Evolutionary conservation across 2,113 vertebrate species (phyloP).

Genomic region (Lagenorhynchus albirostris): DNA sequence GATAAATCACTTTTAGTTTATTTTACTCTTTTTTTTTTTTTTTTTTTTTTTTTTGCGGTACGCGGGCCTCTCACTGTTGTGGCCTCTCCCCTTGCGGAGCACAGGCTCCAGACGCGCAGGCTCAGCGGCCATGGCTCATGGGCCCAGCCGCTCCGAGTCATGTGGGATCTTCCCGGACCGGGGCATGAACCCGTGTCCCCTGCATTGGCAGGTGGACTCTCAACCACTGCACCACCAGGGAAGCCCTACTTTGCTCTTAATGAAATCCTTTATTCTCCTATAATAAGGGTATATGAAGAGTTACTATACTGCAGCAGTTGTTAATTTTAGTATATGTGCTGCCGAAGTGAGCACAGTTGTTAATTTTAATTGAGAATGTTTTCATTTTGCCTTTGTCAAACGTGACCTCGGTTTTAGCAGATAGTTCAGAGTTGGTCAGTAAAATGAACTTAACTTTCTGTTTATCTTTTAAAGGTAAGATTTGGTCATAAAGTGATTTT

Average conservation of each 20-base stretch:
- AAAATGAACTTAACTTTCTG: conserved; percentile 18
- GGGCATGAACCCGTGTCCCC: too few species aligned
- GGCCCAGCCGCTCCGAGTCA: too few species aligned
- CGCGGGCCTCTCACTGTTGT: too few species aligned
- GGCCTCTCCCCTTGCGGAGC: too few species aligned
- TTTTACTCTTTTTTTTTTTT: background rate
- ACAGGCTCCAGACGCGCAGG: too few species aligned
- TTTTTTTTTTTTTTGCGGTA: too few species aligned
- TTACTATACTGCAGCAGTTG: background rate
- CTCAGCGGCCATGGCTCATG: too few species aligned
- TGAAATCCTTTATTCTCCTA: background rate
- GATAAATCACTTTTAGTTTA: background rate
- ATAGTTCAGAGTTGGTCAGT: background rate
- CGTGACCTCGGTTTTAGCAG: background rate
- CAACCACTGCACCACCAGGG: too few species aligned
- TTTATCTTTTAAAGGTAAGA: background rate
- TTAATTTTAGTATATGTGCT: background rate
- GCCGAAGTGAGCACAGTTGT: background rate
- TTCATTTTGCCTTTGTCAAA: conserved; percentile 25
- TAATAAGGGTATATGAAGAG: background rate
- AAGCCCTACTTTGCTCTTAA: background rate
- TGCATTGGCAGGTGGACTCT: too few species aligned
- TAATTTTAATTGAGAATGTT: conserved; percentile 3
- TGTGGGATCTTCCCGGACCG: too few species aligned
- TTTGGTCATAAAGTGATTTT: background rate